A percentile compares a stretch with the other conserved stretches of the same genome.
phyloP scores from a whole-genome alignment of 2,888 invertebrate species.

The Spilarctia lutea region DNA sequence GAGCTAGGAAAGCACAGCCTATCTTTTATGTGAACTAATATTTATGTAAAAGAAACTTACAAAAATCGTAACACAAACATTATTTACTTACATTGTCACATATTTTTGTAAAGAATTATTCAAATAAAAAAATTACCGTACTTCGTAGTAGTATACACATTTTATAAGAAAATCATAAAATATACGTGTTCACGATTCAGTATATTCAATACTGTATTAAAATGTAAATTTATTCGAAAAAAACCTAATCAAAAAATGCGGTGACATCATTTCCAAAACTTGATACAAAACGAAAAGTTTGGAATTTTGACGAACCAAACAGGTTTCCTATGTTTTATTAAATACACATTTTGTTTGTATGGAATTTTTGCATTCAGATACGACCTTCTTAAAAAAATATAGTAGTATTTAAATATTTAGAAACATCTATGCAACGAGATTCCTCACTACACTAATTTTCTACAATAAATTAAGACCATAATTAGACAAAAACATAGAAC shows the following conservation, averaged over 20 bases:
- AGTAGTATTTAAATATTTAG: background rate
- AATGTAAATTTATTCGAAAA: conserved; percentile 3
- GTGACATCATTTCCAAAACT: conserved; percentile 11
- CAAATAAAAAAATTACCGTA: background rate
- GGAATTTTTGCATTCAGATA: background rate
- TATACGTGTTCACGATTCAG: background rate
- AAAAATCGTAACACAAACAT: background rate
- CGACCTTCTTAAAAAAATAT: background rate
- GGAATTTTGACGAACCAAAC: conserved; percentile 1
- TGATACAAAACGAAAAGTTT: conserved; percentile 4
- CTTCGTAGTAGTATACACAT: background rate
- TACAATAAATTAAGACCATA: conserved; percentile 3
- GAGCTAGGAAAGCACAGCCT: conserved; percentile 56
- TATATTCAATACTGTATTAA: background rate
- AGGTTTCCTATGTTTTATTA: background rate
- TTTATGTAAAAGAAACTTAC: conserved; percentile 16
- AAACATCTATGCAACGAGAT: background rate
- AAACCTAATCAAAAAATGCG: background rate
- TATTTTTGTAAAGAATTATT: background rate
- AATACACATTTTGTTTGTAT: background rate
- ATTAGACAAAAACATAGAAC: background rate
- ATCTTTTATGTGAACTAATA: conserved; percentile 31
- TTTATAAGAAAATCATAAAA: background rate
- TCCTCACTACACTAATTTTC: background rate
- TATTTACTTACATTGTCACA: background rate